Evolutionary conservation across 2,797 vertebrate species (phyloP).

Genomic region (Sphaeramia orbicularis): DNA sequence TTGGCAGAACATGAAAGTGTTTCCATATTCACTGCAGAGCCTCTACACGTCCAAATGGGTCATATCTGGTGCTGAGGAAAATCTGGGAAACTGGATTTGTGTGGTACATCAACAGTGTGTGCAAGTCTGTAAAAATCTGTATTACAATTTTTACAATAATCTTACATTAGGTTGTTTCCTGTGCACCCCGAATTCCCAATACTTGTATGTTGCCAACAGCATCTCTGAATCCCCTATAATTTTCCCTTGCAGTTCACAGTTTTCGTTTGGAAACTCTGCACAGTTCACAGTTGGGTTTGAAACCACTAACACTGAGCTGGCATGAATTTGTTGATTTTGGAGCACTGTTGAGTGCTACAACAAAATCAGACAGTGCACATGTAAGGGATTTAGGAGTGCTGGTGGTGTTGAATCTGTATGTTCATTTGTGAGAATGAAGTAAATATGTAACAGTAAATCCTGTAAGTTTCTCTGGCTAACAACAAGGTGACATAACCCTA

Average conservation of each 20-base stretch:
- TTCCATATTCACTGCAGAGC: too few relatives aligned
- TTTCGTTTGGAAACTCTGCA: slow-evolving; percentile 7
- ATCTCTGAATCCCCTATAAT: background rate
- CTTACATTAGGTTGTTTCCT: too few relatives aligned
- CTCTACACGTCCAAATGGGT: too few relatives aligned
- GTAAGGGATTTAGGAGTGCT: slow-evolving; percentile 12
- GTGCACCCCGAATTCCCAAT: background rate
- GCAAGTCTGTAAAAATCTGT: too few relatives aligned
- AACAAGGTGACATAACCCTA: slow-evolving; percentile 71
- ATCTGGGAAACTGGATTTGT: too few relatives aligned
- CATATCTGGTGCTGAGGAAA: too few relatives aligned
- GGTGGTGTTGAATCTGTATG: slow-evolving; percentile 6
- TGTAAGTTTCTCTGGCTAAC: slow-evolving; percentile 38
- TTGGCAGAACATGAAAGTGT: too few relatives aligned
- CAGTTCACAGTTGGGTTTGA: slow-evolving; percentile 8
- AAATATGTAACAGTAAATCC: slow-evolving; percentile 47
- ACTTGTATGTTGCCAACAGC: background rate
- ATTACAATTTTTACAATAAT: too few relatives aligned
- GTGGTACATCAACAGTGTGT: too few relatives aligned
- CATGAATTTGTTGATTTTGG: background rate
- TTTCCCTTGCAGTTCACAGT: background rate
- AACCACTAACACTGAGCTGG: slow-evolving; percentile 1
- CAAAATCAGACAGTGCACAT: slow-evolving; percentile 18
- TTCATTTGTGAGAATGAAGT: slow-evolving; percentile 44
- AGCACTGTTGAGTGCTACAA: background rate